Percentiles rank a stretch among this genome's conserved stretches.
Conservation (phyloP, 2,797 vertebrate genomes). For the Chelmon rostratus region DNA sequence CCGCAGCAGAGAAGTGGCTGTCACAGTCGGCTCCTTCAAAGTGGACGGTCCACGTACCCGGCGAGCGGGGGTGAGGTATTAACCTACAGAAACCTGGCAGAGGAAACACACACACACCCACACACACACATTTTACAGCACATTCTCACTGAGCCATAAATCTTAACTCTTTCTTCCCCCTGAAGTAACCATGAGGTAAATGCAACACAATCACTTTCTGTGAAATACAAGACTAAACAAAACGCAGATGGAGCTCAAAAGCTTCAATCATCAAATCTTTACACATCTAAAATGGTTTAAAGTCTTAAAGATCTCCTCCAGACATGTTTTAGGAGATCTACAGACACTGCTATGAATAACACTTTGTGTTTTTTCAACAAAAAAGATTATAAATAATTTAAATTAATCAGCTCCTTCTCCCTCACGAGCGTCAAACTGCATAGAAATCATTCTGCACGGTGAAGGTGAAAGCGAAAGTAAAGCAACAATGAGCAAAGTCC, state of each 20-base stretch:
- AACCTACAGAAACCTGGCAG: slow-evolving; percentile 92
- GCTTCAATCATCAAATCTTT: neutral
- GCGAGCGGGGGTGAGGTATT: slow-evolving; percentile 90
- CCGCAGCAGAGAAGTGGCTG: slow-evolving; percentile 88
- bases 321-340: neutral
- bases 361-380: too few relatives aligned
- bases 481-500: neutral
- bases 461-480: neutral
- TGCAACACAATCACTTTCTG: too few relatives aligned
- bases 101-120: neutral
- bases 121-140: neutral
- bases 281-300: neutral
- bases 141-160: too few relatives aligned
- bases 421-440: neutral
- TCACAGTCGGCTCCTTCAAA: slow-evolving; percentile 97
- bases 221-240: too few relatives aligned
- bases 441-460: neutral
- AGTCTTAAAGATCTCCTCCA: neutral
- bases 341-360: neutral
- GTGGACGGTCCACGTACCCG: slow-evolving; percentile 96
- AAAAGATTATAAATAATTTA: neutral
- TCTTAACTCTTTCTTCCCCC: too few relatives aligned
- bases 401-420: neutral
- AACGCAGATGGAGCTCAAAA: neutral
- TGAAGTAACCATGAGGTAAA: neutral